Evolutionary conservation across 1,140 invertebrate species (phyloP), one percentile per base, ranked within the genome.

Genomic region (Phortica variegata): DNA sequence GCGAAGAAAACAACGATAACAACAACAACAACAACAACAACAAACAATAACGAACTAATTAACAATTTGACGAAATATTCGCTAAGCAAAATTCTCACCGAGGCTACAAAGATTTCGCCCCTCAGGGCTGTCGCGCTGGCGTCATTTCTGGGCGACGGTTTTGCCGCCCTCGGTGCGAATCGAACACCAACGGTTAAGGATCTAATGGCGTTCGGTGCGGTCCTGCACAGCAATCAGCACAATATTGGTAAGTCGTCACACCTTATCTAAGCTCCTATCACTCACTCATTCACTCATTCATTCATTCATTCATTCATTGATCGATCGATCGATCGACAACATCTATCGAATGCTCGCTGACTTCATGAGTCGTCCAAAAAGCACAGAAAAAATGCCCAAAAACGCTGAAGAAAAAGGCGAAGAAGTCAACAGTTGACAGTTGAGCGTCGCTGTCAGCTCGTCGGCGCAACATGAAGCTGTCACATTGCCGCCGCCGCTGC

Each of bases 11-110:
- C 20, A 43, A 31, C 26, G 46, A 37, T 43, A 23, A 37, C 23
- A 39, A 45, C 26, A 36, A 39, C 13, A 23, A 42, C 15, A 39
- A 33, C 16, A 44, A 43, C 21, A 43, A 43, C n/a, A 16, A 9
- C 23, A n/a, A n/a, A 46, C 33, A 16, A 37, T 39, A 17, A 15
- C 32, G 21, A 3, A 6, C 15, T 18, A 37, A 52, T 45, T 52
- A 40, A 19, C 39, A 45, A 54, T 42, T 54, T 42, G 42, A 54
- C 58, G 55, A 60, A 44, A 65, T 54, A 59, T 68, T 72, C 52
- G 68, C 61, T 52, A 65, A 72, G n/a, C 73, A 76, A 76, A 76
- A 76, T 76, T 76, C 66, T 76, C 56, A 76, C 74, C 72, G 74
- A 76, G 58, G 70, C 58, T 58, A 65, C 56, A 58, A 76, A 76